Conservation (phyloP, 37 sponge, comb jelly and placozoan species). For the Diacarnus erythraeanus region DNA sequence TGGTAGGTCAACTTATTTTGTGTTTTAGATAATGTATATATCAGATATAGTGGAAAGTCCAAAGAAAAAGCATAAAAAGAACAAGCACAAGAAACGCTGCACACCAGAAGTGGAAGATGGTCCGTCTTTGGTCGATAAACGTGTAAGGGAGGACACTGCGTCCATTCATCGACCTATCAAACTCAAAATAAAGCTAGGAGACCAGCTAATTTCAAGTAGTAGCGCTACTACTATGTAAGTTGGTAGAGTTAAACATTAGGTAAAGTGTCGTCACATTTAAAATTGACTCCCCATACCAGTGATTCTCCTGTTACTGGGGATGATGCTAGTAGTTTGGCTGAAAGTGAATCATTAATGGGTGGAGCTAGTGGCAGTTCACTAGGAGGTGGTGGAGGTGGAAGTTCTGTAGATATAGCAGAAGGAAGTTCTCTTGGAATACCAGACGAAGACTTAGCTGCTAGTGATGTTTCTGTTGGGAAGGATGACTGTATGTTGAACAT, state of each 20-base stretch:
- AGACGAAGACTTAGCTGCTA: slow-evolving; percentile 21
- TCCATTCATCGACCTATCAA: slow-evolving; percentile 33
- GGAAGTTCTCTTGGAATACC: slow-evolving; percentile 5
- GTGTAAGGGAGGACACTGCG: neutral
- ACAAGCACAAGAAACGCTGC: slow-evolving; percentile 33
- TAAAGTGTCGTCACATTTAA: neutral
- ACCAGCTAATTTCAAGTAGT: slow-evolving; percentile 30
- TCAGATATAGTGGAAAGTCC: neutral
- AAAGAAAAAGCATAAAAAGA: slow-evolving; percentile 51
- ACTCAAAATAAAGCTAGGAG: slow-evolving; percentile 62
- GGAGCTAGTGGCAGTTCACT: neutral
- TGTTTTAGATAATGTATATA: neutral
- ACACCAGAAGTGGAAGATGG: neutral
- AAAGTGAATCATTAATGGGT: slow-evolving; percentile 19
- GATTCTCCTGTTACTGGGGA: neutral
- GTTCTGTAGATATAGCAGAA: neutral
- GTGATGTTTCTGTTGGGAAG: slow-evolving; percentile 33
- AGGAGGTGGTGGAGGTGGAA: neutral
- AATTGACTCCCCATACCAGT: slow-evolving; percentile 6
- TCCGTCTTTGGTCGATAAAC: neutral
- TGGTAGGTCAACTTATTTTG: neutral
- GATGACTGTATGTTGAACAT: slow-evolving; percentile 10
- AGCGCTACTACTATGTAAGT: slow-evolving; percentile 3
- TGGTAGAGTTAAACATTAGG: neutral
- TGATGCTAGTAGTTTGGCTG: slow-evolving; percentile 23